These are phyloP conservation scores for Dinomys branickii DNA, from an alignment of 2,113 vertebrate genomes.

Conservation along the genomic window DNA sequence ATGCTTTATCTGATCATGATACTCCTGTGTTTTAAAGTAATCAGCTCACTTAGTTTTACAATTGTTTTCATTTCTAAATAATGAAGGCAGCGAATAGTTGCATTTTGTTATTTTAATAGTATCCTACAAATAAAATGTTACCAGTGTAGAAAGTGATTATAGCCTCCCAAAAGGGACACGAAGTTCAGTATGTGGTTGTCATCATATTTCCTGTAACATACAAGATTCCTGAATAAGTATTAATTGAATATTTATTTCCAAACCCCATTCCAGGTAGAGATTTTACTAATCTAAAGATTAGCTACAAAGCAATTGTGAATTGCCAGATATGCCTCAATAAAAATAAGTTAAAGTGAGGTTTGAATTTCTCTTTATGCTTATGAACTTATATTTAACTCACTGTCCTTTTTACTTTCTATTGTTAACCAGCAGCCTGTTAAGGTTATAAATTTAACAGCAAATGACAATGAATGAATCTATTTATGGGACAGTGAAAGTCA, in stretches of 20 bases:
- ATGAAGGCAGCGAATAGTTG: background rate
- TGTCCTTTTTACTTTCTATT: background rate
- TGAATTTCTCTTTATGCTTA: background rate
- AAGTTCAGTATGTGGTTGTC: background rate
- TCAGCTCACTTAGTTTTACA: background rate
- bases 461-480: background rate
- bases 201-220: background rate
- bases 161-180: background rate
- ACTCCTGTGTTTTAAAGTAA: background rate
- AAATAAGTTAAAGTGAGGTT: background rate
- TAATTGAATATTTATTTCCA: background rate
- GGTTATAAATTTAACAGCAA: constrained; percentile 38
- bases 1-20: background rate
- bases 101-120: background rate
- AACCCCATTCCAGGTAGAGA: background rate
- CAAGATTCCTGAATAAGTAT: background rate
- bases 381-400: constrained; percentile 25
- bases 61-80: background rate
- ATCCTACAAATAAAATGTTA: background rate
- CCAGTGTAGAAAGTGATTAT: background rate
- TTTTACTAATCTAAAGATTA: background rate
- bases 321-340: background rate
- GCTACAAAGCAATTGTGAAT: background rate
- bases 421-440: background rate
- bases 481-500: constrained; percentile 38